Base-by-base conservation (phyloP, 2,797 vertebrate genomes). In the Sardinella longiceps region DNA sequence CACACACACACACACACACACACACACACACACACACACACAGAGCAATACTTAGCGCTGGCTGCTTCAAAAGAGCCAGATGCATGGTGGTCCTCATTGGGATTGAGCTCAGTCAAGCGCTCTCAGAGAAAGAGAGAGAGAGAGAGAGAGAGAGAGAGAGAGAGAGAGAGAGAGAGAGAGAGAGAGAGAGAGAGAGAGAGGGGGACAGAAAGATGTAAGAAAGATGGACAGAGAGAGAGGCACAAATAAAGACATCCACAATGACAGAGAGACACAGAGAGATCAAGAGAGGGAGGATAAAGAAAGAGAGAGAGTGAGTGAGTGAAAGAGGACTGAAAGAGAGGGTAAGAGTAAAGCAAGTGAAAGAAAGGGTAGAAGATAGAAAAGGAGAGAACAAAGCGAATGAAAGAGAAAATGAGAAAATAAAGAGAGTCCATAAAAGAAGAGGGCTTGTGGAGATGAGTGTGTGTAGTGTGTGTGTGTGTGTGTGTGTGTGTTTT, bases 71-170 rank as follows among this genome's bases (percentile, higher is more conserved):
- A 88, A 70, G 28, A 45, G 46, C 33, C 1, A 80, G 81, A 87
- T 66, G 84, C 89, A 89, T 7, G 85, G 87, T 89, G 88, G 86
- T 88, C 87, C 50, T 23, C 1, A 63, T 63, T 10, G n/a, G 63
- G 81, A 89, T 83, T 85, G 87, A 85, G 87, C 81, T 89, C 77
- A 89, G 83, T 86, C 83, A 88, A 84, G 84, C 83, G 48, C 77
- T 85, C 80, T 37, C 63, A 70, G 45, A 83, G 63, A 80, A 39
- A 74, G 84, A 80, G 80, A 56, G 82, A 83, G 1, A 70, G 81
- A 81, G 80, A 85, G 58, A 81, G 87, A 46, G 63, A 56, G 88
- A 48, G 33, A 86, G 12, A 53, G 11, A 12, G 14, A 53, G 11
- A 18, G 50, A 20, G 11, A 53, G 50, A 56, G 53, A 23, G 53